Base-by-base conservation (phyloP, 2,113 vertebrate genomes). In the Ivindomyrus marchei region DNA sequence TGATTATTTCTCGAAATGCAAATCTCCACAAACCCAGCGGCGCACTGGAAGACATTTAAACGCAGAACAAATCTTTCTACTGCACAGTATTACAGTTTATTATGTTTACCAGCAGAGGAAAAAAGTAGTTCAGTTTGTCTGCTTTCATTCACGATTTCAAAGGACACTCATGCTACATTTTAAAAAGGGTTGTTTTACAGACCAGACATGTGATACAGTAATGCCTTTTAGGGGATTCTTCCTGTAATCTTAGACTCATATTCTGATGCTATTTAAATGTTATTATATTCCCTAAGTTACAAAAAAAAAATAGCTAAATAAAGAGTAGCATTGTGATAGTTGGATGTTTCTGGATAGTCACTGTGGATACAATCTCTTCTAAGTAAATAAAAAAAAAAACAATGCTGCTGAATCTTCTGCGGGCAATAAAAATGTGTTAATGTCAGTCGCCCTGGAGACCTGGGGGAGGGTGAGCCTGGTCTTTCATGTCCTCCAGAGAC, bases 1-100 rank as follows among this genome's bases (percentile, higher is more conserved):
- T 91, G 92, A 94, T 93, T 91, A 92, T 46, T 45, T 19, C n/a
- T 90, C 90, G 91, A 86, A 91, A 91, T 90, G 89, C 91, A 80
- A 91, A 53, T 86, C 49, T 87, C 4, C 56, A 47, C 66, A 87
- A 36, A 8, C 88, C 86, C 13, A 39, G 85, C 84, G 49, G 31
- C 91, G 88, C 42, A 85, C 84, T 90, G 86, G 45, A 39, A 89
- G 77, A 70, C n/a, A 36, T 42, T 53, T 46, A 88, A 2, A n/a
- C 42, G 31, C 83, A 80, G 90, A 91, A 89, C 88, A 21, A 90
- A 86, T 91, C 90, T 89, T 42, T 87, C 77, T 84, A 80, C 70
- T 90, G 89, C 85, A 89, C 58, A 80, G 19, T 70, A 77, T 80
- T 80, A 53, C 49, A 80, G 56, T 92, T 90, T 17, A n/a, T 91